Percentiles rank a stretch among this genome's conserved stretches.
These are phyloP conservation scores for Zonotrichia albicollis DNA, from an alignment of 2,797 vertebrate species.

Conservation along the genomic window DNA sequence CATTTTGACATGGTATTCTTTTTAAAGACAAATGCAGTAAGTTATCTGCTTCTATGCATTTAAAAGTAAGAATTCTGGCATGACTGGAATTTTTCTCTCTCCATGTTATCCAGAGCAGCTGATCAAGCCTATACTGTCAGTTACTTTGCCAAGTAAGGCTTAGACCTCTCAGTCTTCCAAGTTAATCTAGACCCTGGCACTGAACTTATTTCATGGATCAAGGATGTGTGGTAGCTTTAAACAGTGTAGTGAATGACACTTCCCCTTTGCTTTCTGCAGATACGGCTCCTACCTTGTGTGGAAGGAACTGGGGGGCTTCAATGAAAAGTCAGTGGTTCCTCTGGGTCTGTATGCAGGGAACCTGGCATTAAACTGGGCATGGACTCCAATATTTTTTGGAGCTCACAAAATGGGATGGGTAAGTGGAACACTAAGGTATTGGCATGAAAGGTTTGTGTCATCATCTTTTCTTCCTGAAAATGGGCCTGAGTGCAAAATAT, in stretches of 20 bases:
- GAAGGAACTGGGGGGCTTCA: slow-evolving; percentile 81
- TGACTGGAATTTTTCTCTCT: not conserved
- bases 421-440: slow-evolving; percentile 44
- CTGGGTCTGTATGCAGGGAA: slow-evolving; percentile 79
- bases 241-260: not conserved
- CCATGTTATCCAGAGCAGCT: not conserved
- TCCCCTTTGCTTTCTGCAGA: slow-evolving; percentile 47
- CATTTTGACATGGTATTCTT: not conserved
- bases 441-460: not conserved
- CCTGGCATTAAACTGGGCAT: slow-evolving; percentile 80
- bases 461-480: not conserved
- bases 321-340: slow-evolving; percentile 68
- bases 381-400: slow-evolving; percentile 79
- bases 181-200: not conserved
- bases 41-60: not conserved
- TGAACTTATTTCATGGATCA: not conserved
- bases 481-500: not conserved
- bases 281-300: slow-evolving; percentile 80
- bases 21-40: not conserved
- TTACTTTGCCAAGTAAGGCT: not conserved
- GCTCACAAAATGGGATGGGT: slow-evolving; percentile 77
- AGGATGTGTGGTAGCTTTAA: not conserved
- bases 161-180: not conserved
- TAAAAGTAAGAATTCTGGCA: not conserved
- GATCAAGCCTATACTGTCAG: not conserved